Evolutionary conservation across 2,888 invertebrate genomes (phyloP).

Genomic region (Tetranychus piercei): DNA sequence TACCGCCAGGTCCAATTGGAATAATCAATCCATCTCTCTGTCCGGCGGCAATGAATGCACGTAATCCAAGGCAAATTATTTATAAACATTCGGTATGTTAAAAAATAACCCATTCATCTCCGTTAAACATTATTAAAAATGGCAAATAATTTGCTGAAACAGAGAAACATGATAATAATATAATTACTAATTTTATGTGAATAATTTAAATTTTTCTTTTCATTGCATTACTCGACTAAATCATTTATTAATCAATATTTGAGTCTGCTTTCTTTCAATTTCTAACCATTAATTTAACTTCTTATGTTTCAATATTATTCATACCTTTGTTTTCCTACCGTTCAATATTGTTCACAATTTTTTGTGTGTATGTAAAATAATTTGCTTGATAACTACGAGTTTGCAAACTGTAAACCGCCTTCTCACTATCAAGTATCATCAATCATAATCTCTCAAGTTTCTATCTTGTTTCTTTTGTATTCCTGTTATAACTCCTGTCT

Average conservation of each 20-base stretch:
- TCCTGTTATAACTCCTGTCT: not conserved
- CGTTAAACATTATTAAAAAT: not conserved
- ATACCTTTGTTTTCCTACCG: too few species aligned
- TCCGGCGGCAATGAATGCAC: constrained; percentile 7
- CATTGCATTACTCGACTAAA: too few species aligned
- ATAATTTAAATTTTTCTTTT: too few species aligned
- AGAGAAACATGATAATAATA: not conserved
- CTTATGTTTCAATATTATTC: too few species aligned
- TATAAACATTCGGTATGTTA: constrained; percentile 12
- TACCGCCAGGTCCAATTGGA: constrained; percentile 8
- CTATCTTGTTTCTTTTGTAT: not conserved
- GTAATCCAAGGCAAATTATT: constrained; percentile 7
- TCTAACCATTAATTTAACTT: too few species aligned
- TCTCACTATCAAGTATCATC: not conserved
- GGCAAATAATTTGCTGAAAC: not conserved
- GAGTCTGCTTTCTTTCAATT: too few species aligned
- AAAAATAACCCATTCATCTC: not conserved
- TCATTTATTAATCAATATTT: too few species aligned
- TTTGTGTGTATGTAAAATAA: not conserved
- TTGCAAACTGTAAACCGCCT: constrained; percentile 2
- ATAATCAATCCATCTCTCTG: constrained; percentile 12
- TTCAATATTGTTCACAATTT: too few species aligned
- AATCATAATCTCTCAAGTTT: constrained; percentile 2
- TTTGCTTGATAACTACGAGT: not conserved
- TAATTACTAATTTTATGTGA: too few species aligned